Percentiles rank a stretch among this genome's conserved stretches.
Conservation (phyloP, 2,113 vertebrate species). For the Odocoileus hemionus region DNA sequence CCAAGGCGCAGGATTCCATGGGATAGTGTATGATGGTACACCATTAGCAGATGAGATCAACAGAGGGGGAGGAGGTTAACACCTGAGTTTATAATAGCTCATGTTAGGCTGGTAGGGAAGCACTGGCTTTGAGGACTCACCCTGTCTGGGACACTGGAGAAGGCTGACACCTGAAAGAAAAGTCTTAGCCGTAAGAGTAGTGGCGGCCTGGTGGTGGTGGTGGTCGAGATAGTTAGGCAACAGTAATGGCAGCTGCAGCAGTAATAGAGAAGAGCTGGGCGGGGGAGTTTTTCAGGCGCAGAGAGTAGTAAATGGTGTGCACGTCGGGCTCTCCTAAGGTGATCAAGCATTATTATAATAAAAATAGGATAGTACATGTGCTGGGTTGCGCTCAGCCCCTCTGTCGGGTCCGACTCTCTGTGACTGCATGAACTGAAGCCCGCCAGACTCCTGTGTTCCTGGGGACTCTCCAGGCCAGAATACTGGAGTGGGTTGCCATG, state of each 20-base stretch:
- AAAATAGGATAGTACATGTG: background rate
- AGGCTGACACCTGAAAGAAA: background rate
- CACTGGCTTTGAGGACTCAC: background rate
- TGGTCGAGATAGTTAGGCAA: background rate
- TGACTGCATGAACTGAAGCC: background rate
- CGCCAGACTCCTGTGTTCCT: background rate
- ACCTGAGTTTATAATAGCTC: background rate
- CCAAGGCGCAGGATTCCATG: background rate
- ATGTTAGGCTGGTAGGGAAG: background rate
- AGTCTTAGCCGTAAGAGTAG: background rate
- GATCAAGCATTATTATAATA: background rate
- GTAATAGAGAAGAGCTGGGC: background rate
- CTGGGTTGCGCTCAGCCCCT: background rate
- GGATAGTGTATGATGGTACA: background rate
- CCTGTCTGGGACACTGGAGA: background rate
- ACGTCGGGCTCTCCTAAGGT: background rate
- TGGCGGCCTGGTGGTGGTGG: too few species aligned
- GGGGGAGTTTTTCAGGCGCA: background rate
- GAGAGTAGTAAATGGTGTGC: background rate
- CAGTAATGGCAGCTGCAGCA: accelerated
- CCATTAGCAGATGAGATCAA: background rate
- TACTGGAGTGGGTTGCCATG: background rate
- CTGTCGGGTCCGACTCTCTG: background rate
- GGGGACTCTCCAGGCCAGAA: background rate
- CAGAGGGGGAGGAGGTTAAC: background rate